Evolutionary conservation across 1,140 invertebrate genomes (phyloP).

Genomic region (silkworm (Bombyx mori)): DNA sequence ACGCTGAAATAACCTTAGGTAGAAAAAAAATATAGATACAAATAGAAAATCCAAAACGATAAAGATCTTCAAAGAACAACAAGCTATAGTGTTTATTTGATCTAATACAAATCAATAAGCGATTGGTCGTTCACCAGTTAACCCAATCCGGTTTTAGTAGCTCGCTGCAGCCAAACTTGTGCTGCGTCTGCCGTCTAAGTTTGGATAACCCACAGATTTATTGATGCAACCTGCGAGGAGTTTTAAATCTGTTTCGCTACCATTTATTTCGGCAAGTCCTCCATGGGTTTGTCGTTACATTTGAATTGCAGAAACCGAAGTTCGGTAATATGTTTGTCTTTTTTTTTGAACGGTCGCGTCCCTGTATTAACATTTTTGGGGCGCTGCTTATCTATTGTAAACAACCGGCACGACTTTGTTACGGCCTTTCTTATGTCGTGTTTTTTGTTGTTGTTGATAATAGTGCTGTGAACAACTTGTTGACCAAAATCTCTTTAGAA

Average conservation of each 20-base stretch:
- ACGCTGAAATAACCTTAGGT: too few relatives aligned
- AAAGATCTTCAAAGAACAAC: too few relatives aligned
- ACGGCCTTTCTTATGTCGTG: too few relatives aligned
- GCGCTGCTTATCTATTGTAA: constrained; percentile 8
- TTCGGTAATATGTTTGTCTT: constrained; percentile 18
- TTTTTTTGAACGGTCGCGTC: constrained; percentile 5
- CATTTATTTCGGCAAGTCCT: constrained; percentile 19
- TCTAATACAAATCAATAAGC: too few relatives aligned
- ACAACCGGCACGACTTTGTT: background rate
- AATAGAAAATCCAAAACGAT: too few relatives aligned
- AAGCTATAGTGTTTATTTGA: too few relatives aligned
- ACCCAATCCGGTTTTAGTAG: constrained; percentile 3
- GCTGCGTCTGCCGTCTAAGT: background rate
- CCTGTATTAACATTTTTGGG: constrained; percentile 7
- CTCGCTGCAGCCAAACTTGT: background rate
- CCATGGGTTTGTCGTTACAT: constrained; percentile 26
- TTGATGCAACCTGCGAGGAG: constrained; percentile 25
- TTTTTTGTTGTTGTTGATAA: too few relatives aligned
- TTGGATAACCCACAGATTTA: constrained; percentile 22
- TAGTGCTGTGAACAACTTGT: too few relatives aligned
- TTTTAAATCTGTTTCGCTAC: constrained; percentile 33
- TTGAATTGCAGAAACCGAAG: constrained; percentile 31
- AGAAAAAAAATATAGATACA: too few relatives aligned
- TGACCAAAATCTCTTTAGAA: too few relatives aligned
- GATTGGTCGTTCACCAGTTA: too few relatives aligned